Evolutionary conservation across 2,113 vertebrate species (phyloP), one percentile per base, ranked within the genome.

Genomic region (Pollachius pollachius): DNA sequence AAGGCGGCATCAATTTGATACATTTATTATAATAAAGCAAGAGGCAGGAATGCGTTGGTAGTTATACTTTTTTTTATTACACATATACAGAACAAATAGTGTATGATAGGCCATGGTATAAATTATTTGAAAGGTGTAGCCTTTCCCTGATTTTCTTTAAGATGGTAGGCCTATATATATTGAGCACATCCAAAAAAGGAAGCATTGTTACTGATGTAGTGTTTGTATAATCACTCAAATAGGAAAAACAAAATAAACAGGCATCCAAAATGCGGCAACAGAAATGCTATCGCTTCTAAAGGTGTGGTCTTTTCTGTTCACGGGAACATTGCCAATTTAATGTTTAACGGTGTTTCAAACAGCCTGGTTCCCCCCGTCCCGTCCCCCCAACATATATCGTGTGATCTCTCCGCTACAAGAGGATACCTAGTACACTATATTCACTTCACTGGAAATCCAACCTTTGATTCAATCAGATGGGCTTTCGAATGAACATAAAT

Each of bases 61-160:
- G 64, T 66, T 54, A 23, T 16, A 7, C 59, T 57, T 68, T 68
- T 68, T 48, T 9, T 48, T 48, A 68, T 68, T 58, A 59, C 66
- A 68, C 56, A 58, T 9, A 16, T 6, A 77, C 67, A 75, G 67
- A 65, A 87, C 82, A 85, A 85, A 88, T 87, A 88, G 48, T 64
- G 64, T 65, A 16, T 62, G 64, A 73, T 65, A 67, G 70, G 83
- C 30, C 54, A n/a, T 57, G 56, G 16, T 57, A 57, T 57, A 16
- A 57, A 57, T 57, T 57, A 57, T n/a, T 23, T 12, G 59, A 61
- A 19, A 61, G 59, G 17, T 58, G 6, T 72, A 61, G 4, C 41
- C 64, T 52, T 23, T 4, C 52, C 19, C 12, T 21, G 59, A 17
- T 5, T 15, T 15, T 69, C 21, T 18, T 25, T 41, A 3, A 63